These are phyloP conservation scores for Leptinotarsa haldemani DNA, from an alignment of 2,888 invertebrate species.

Conservation along the genomic window DNA sequence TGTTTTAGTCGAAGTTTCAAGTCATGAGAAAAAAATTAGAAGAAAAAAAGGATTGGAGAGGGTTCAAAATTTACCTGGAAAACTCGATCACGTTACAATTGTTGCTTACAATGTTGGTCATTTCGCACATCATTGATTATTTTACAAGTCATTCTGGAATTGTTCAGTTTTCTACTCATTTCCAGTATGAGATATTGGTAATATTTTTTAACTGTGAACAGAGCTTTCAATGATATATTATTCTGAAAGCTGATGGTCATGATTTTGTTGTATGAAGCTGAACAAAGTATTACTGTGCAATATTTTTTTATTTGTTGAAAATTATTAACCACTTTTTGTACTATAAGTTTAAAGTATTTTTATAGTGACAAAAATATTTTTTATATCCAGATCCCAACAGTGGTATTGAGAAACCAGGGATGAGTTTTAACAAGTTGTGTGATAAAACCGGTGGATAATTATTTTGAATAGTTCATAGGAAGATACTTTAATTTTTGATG, in stretches of 20 bases:
- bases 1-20: slow-evolving; percentile 70
- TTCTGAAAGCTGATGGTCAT: slow-evolving; percentile 1
- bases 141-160: background rate
- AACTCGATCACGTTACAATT: slow-evolving; percentile 88
- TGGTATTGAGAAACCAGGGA: slow-evolving; percentile 1
- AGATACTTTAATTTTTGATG: too few species aligned
- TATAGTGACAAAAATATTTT: slow-evolving; percentile 32
- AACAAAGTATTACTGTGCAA: slow-evolving; percentile 35
- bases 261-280: slow-evolving; percentile 19
- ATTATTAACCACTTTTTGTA: slow-evolving; percentile 22
- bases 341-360: slow-evolving; percentile 32
- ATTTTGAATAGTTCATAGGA: too few species aligned
- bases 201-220: background rate
- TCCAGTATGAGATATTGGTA: slow-evolving; percentile 7
- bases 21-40: slow-evolving; percentile 75
- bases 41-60: slow-evolving; percentile 79
- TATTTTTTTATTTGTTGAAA: slow-evolving; percentile 29
- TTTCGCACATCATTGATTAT: slow-evolving; percentile 35
- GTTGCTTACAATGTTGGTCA: slow-evolving; percentile 82
- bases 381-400: slow-evolving; percentile 24
- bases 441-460: background rate
- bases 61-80: slow-evolving; percentile 80
- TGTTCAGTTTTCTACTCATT: slow-evolving; percentile 15
- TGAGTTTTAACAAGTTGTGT: background rate
- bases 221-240: background rate